phyloP scores from a whole-genome alignment of 2,888 invertebrate species.

The Stenodema calcarata region DNA sequence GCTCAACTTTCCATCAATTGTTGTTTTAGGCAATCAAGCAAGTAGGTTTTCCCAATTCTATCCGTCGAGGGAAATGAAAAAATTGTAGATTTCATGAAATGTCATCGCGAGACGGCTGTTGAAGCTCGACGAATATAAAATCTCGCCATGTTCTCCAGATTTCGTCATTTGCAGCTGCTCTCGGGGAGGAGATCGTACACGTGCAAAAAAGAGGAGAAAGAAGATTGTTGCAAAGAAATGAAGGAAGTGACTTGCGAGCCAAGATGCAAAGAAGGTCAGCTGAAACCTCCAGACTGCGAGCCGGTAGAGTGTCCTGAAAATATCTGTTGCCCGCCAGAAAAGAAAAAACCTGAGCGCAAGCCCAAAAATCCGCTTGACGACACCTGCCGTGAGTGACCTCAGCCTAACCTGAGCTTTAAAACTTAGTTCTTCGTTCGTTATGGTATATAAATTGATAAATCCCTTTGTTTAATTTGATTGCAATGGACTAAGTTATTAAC shows the following conservation, averaged over 20 bases:
- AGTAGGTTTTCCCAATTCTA: not conserved
- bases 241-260: not conserved
- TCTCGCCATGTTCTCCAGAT: not conserved
- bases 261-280: not conserved
- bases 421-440: too few relatives aligned
- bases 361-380: not conserved
- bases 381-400: not conserved
- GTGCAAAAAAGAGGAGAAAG: not conserved
- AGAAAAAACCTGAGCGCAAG: not conserved
- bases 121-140: not conserved
- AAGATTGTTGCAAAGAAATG: not conserved
- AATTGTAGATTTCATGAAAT: not conserved
- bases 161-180: not conserved
- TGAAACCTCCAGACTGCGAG: not conserved
- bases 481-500: too few relatives aligned
- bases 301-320: not conserved
- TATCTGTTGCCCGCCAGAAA: not conserved
- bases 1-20: not conserved
- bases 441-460: too few relatives aligned
- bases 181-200: not conserved
- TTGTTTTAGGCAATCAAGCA: not conserved
- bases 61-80: not conserved
- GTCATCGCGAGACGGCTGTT: not conserved
- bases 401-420: too few relatives aligned
- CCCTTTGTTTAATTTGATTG: too few relatives aligned